A percentile compares a stretch with the other conserved stretches of the same genome.
phyloP scores from a whole-genome alignment of 2,113 vertebrate species.

The Callospermophilus lateralis region DNA sequence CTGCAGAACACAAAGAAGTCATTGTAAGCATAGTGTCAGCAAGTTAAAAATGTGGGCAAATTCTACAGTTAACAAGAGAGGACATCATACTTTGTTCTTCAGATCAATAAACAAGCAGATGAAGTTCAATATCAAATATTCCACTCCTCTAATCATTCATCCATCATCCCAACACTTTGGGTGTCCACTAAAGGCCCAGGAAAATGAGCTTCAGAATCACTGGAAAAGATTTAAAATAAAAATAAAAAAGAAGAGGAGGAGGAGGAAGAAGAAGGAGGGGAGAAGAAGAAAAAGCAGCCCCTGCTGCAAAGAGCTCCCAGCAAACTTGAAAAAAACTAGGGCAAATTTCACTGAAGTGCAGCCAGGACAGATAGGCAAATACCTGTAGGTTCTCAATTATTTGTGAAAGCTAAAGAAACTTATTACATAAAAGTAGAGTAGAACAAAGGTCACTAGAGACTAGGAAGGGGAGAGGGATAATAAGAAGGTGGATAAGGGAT shows the following conservation, averaged over 20 bases:
- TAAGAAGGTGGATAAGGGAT: background rate
- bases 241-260: background rate
- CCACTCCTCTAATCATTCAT: background rate
- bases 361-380: background rate
- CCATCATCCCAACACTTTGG: background rate
- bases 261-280: too few species aligned
- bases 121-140: background rate
- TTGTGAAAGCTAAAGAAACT: background rate
- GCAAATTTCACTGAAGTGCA: background rate
- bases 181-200: background rate
- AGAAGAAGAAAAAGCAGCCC: background rate
- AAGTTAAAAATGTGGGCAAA: background rate
- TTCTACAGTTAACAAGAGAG: background rate
- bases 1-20: background rate
- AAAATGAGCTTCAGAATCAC: background rate
- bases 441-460: background rate
- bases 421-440: background rate
- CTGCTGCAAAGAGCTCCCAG: background rate
- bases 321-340: background rate
- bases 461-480: too few species aligned
- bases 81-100: background rate
- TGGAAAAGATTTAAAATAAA: background rate
- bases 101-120: background rate
- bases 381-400: background rate
- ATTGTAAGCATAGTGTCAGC: background rate